phyloP scores from a whole-genome alignment of 2,113 vertebrate genomes.

The Seriola dumerili region DNA sequence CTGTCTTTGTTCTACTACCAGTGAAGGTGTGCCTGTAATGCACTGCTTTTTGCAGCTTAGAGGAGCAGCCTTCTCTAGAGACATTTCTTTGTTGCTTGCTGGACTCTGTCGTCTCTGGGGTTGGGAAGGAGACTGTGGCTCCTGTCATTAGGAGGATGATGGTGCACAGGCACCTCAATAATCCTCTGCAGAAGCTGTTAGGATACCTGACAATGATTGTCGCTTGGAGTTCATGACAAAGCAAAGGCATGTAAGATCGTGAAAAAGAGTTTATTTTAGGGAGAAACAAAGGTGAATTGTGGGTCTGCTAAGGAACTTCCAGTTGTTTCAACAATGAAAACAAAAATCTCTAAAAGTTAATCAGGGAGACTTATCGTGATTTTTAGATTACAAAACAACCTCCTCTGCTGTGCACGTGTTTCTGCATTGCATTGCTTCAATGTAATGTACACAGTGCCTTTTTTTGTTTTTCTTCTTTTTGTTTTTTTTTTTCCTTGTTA shows the following conservation, averaged over 20 bases:
- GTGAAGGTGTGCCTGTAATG: too few species aligned
- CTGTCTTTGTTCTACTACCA: too few species aligned
- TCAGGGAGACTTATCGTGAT: not conserved
- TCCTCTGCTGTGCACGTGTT: not conserved
- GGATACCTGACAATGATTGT: conserved; percentile 23
- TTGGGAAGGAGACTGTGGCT: not conserved
- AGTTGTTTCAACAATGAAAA: not conserved
- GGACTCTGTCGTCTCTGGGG: not conserved
- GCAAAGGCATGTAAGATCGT: not conserved
- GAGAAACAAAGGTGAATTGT: not conserved
- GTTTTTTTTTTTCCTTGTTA: too few species aligned
- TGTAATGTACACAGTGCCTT: too few species aligned
- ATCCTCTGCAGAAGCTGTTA: not conserved
- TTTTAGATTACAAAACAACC: not conserved
- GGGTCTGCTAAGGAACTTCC: not conserved
- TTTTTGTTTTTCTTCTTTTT: too few species aligned
- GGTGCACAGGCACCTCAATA: not conserved
- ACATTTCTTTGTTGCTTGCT: conserved; percentile 1
- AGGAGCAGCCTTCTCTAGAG: not conserved
- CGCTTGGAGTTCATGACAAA: conserved; percentile 4
- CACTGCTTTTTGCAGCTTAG: too few species aligned
- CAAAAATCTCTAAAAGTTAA: not conserved
- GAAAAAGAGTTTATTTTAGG: not conserved
- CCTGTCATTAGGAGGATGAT: not conserved
- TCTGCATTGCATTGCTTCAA: too few species aligned